These are phyloP conservation scores for Phainopepla nitens DNA, from an alignment of 2,113 vertebrate genomes.

Conservation along the genomic window DNA sequence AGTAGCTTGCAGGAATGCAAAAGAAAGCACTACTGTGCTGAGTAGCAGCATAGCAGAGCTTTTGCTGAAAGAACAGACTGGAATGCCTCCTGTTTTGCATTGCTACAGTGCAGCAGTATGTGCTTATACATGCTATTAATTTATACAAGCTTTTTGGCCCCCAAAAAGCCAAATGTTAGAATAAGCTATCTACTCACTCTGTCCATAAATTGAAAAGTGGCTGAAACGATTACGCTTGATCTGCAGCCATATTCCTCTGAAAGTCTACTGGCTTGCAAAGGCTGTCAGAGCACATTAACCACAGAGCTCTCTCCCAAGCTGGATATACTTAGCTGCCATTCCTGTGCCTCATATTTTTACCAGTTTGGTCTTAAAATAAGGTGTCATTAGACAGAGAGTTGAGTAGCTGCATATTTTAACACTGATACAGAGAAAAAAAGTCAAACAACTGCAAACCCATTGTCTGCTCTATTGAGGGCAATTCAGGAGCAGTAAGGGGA, in stretches of 20 bases:
- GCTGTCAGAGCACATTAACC: background rate
- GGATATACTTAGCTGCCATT: background rate
- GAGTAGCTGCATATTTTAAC: background rate
- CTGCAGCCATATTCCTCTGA: constrained; percentile 27
- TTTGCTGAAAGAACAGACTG: background rate
- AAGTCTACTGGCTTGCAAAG: constrained; percentile 1
- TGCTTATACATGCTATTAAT: constrained; percentile 21
- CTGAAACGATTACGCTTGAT: background rate
- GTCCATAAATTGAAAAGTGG: constrained; percentile 3
- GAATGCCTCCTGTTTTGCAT: constrained; percentile 21
- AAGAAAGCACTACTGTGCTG: background rate
- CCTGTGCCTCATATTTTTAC: background rate
- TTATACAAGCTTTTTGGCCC: constrained; percentile 24
- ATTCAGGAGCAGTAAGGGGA: accelerated
- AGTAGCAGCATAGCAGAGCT: background rate
- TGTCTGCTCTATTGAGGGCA: accelerated
- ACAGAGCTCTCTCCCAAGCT: background rate
- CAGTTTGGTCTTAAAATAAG: background rate
- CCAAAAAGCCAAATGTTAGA: background rate
- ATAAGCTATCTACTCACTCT: background rate
- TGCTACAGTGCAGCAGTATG: background rate
- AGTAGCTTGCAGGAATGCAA: background rate
- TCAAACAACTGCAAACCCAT: background rate
- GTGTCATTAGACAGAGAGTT: background rate
- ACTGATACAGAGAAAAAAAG: background rate